These are phyloP conservation scores for Thera obeliscata DNA, from an alignment of 2,888 invertebrate species.

Conservation along the genomic window DNA sequence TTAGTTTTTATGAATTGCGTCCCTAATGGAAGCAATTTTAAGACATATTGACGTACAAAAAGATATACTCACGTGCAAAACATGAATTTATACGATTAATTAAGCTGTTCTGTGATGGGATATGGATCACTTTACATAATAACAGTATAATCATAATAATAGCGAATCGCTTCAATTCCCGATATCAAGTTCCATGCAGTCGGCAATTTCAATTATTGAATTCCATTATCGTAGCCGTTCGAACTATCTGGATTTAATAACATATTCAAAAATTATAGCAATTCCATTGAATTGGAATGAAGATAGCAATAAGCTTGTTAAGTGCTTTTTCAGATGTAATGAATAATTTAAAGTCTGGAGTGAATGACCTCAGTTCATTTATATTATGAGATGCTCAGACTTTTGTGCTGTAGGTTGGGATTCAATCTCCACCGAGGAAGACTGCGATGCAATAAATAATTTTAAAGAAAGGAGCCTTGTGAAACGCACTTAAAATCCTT, in stretches of 20 bases:
- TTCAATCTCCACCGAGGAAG: no score
- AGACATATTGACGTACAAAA: no score
- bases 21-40: no score
- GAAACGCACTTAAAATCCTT: no score
- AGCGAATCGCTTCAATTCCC: not conserved
- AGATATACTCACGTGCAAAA: no score
- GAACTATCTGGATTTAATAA: slow-evolving; percentile 20
- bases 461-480: no score
- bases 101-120: not conserved
- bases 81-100: no score
- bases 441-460: no score
- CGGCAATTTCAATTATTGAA: slow-evolving; percentile 24
- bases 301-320: slow-evolving; percentile 5
- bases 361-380: not conserved
- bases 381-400: no score
- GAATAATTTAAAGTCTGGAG: not conserved
- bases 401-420: no score
- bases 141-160: not conserved
- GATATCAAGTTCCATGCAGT: slow-evolving; percentile 22
- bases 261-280: slow-evolving; percentile 10
- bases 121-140: not conserved
- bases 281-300: slow-evolving; percentile 21
- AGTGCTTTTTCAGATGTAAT: not conserved
- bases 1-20: no score
- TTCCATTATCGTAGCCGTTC: slow-evolving; percentile 22